phyloP scores from a whole-genome alignment of 2,797 vertebrate species.

The Clangula hyemalis region DNA sequence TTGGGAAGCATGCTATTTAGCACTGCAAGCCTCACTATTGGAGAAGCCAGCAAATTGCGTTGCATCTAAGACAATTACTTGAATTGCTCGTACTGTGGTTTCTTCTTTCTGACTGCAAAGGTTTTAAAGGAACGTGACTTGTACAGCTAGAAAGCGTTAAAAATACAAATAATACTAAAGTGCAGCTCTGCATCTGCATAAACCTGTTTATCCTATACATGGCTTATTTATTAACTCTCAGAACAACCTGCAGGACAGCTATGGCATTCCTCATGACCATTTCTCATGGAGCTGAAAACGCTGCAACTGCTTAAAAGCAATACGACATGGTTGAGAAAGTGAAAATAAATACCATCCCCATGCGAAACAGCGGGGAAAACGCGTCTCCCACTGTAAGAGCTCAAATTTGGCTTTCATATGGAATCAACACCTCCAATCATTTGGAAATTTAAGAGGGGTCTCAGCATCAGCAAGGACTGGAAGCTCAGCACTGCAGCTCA shows the following conservation, averaged over 20 bases:
- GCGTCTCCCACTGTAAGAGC: neutral
- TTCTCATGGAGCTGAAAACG: neutral
- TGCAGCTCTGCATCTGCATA: conserved; percentile 43
- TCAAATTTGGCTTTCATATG: neutral
- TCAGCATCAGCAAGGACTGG: neutral
- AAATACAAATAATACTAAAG: conserved; percentile 38
- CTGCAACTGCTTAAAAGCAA: neutral
- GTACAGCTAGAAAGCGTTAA: neutral
- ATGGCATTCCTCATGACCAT: conserved; percentile 38
- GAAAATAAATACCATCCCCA: conserved; percentile 3
- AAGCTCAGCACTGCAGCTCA: neutral
- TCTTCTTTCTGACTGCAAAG: conserved; percentile 7
- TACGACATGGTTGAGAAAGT: neutral
- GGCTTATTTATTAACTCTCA: conserved; percentile 55
- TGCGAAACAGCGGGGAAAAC: neutral
- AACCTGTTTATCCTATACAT: conserved; percentile 54
- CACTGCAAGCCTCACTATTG: neutral
- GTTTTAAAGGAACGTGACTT: conserved; percentile 38
- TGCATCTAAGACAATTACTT: conserved; percentile 29
- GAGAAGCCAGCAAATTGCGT: neutral
- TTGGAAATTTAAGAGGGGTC: neutral
- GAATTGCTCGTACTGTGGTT: neutral
- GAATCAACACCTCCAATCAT: neutral
- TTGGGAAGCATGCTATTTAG: neutral
- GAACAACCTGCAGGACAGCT: conserved; percentile 53